Conservation (phyloP, 2,888 invertebrate genomes). For the Metacarcinus magister region DNA sequence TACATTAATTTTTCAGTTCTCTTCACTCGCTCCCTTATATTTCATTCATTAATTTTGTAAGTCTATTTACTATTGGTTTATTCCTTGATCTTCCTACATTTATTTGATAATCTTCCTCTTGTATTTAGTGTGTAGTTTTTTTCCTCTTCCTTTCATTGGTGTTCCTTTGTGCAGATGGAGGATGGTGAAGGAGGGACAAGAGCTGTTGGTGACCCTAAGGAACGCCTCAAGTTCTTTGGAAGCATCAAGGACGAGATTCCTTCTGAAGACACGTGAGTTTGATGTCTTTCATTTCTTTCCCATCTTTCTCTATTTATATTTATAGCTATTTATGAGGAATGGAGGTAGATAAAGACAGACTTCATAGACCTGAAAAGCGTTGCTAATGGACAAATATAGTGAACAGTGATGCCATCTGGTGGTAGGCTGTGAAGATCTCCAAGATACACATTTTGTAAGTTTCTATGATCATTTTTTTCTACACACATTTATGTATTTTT, state of each 20-base stretch:
- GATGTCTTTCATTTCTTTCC: neutral
- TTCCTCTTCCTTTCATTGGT: neutral
- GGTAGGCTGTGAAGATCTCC: too few relatives aligned
- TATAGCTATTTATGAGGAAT: too few relatives aligned
- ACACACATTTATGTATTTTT: too few relatives aligned
- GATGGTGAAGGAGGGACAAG: constrained; percentile 67
- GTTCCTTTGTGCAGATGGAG: constrained; percentile 61
- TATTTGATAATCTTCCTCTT: neutral
- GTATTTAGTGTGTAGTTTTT: neutral
- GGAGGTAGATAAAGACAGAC: too few relatives aligned
- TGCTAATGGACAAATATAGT: too few relatives aligned
- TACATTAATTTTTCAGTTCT: neutral
- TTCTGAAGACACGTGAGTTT: constrained; percentile 70
- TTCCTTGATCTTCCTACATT: too few relatives aligned
- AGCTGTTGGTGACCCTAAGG: constrained; percentile 40
- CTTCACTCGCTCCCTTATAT: neutral
- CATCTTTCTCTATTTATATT: neutral
- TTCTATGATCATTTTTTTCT: too few relatives aligned
- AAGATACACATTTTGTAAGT: too few relatives aligned
- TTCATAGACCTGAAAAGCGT: too few relatives aligned
- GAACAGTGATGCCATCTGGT: too few relatives aligned
- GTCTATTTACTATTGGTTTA: too few relatives aligned
- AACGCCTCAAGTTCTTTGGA: constrained; percentile 53
- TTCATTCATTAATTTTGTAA: neutral
- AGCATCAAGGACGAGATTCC: constrained; percentile 58